Percentiles rank a stretch among this genome's conserved stretches.
These are phyloP conservation scores for Poecilobothrus nobilitatus DNA, from an alignment of 2,888 invertebrate species.

Conservation along the genomic window DNA sequence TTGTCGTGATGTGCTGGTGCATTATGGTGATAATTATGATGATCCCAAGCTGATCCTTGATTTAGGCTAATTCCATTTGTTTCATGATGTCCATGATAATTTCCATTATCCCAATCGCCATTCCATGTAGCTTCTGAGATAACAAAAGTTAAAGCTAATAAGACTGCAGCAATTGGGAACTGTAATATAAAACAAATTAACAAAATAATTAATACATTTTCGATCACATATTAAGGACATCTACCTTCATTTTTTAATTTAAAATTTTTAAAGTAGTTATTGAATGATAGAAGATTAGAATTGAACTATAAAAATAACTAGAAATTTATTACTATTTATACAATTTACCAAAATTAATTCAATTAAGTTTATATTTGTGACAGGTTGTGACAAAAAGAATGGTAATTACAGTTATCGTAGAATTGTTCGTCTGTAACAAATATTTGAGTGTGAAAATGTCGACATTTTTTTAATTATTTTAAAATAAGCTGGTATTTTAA, in stretches of 20 bases:
- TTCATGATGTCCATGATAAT: background rate
- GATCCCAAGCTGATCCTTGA: background rate
- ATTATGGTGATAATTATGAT: background rate
- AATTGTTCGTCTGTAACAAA: no score
- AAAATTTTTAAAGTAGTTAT: background rate
- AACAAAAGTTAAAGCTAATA: conserved; percentile 23
- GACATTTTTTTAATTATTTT: no score
- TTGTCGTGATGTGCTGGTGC: background rate
- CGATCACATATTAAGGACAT: background rate
- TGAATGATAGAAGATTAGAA: background rate
- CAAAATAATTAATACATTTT: no score
- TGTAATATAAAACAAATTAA: no score
- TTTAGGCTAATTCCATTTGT: background rate
- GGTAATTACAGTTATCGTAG: no score
- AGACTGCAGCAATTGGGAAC: conserved; percentile 27
- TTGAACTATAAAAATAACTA: background rate
- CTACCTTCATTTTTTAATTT: background rate
- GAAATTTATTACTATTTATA: background rate
- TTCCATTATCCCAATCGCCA: background rate
- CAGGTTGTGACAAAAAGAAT: no score
- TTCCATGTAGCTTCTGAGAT: no score
- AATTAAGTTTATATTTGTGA: no score
- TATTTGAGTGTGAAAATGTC: no score
- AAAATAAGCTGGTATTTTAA: no score
- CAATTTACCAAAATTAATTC: background rate